These are phyloP conservation scores for Cladopsammia gracilis DNA, from an alignment of 64 coral and sea anemone species.

Conservation along the genomic window DNA sequence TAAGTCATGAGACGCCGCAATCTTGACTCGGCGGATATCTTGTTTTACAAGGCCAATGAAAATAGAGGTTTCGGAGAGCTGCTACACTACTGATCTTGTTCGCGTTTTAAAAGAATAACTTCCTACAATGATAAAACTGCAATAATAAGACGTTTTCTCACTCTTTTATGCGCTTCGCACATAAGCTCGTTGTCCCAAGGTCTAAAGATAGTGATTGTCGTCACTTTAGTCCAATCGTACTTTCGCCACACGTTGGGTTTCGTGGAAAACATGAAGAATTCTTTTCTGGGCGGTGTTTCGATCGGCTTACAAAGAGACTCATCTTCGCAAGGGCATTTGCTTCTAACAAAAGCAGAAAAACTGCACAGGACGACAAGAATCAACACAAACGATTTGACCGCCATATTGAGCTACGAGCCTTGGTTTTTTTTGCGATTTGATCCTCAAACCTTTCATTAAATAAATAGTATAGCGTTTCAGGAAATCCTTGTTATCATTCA, in stretches of 20 bases:
- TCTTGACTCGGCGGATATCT: background rate
- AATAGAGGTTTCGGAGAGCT: too few relatives aligned
- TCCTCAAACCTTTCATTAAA: too few relatives aligned
- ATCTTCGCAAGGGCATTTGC: constrained; percentile 85
- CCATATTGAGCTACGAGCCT: background rate
- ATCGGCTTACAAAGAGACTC: constrained; percentile 78
- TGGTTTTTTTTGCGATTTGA: too few relatives aligned
- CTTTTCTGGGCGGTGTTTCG: constrained; percentile 79
- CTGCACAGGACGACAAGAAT: background rate
- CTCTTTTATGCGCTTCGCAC: constrained; percentile 94
- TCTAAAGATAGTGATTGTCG: constrained; percentile 88
- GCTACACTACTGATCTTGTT: too few relatives aligned
- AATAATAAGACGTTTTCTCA: background rate
- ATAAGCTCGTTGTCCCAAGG: constrained; percentile 95
- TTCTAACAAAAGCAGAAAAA: background rate
- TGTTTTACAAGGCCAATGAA: too few relatives aligned
- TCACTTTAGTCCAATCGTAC: constrained; percentile 91
- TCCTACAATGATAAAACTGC: background rate
- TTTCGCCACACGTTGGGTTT: constrained; percentile 86
- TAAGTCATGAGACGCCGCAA: background rate
- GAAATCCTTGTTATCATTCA: too few relatives aligned
- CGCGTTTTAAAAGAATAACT: background rate
- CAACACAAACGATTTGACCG: background rate
- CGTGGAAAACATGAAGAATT: constrained; percentile 86
- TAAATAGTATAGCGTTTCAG: too few relatives aligned